phyloP scores from a whole-genome alignment of 2,797 vertebrate genomes.

The Falco naumanni region DNA sequence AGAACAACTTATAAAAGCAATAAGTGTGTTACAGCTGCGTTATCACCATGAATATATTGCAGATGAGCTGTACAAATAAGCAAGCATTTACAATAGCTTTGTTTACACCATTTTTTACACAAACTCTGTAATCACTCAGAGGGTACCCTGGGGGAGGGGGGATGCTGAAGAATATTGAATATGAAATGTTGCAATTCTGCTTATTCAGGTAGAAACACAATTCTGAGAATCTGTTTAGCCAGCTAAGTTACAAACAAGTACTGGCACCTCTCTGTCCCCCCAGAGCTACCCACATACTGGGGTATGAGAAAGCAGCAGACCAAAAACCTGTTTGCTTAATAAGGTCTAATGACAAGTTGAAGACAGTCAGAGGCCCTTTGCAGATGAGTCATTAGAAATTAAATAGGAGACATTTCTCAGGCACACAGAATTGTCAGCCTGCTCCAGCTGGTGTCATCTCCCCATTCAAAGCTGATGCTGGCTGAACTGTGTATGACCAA shows the following conservation, averaged over 20 bases:
- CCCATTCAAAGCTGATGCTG: background rate
- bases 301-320: background rate
- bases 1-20: background rate
- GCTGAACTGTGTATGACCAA: background rate
- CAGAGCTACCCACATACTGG: background rate
- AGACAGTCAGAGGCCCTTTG: background rate
- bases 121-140: background rate
- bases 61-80: background rate
- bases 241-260: background rate
- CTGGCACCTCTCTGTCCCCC: background rate
- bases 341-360: background rate
- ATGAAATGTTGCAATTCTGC: background rate
- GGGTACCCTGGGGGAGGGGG: background rate
- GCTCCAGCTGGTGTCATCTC: background rate
- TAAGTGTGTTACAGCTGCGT: background rate
- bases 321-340: background rate
- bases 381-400: background rate
- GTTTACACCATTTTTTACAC: background rate
- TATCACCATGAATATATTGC: background rate
- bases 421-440: background rate
- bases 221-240: background rate
- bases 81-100: background rate
- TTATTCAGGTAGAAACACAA: background rate
- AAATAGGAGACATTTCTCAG: background rate
- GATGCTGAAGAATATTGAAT: background rate